phyloP scores from a whole-genome alignment of 2,113 vertebrate genomes.

The Mustelus asterias region DNA sequence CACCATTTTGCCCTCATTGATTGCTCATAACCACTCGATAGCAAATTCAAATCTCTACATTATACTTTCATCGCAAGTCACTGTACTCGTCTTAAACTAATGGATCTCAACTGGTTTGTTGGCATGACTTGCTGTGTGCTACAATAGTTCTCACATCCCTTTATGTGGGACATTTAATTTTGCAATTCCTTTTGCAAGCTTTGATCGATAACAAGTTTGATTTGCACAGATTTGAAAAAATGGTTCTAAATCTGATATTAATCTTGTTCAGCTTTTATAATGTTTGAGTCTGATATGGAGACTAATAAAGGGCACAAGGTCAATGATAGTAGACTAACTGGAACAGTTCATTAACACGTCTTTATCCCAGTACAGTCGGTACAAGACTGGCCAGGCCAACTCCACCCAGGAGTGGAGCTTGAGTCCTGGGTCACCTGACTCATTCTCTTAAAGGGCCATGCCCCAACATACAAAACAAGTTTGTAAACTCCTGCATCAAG shows the following conservation, averaged over 20 bases:
- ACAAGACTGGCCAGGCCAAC: too few relatives aligned
- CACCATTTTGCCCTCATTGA: not conserved
- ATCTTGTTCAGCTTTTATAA: not conserved
- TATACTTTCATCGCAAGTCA: not conserved
- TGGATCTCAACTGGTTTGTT: not conserved
- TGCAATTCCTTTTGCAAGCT: not conserved
- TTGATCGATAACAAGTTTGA: not conserved
- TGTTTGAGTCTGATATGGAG: too few relatives aligned
- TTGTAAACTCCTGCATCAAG: not conserved
- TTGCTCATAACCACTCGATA: not conserved
- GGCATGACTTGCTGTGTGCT: too few relatives aligned
- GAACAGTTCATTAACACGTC: too few relatives aligned
- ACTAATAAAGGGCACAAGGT: too few relatives aligned
- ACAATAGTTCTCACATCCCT: not conserved
- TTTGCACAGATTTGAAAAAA: not conserved
- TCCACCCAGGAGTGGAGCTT: too few relatives aligned
- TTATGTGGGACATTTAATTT: not conserved
- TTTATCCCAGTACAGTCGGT: too few relatives aligned
- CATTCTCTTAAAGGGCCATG: too few relatives aligned
- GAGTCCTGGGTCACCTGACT: too few relatives aligned
- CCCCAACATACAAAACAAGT: not conserved
- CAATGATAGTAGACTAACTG: too few relatives aligned
- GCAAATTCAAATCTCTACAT: not conserved
- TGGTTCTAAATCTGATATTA: not conserved
- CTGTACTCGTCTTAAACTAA: not conserved